A percentile compares a stretch with the other conserved stretches of the same genome.
These are phyloP conservation scores for Listrodromus nycthemerus DNA, from an alignment of 2,888 invertebrate species.

Conservation along the genomic window DNA sequence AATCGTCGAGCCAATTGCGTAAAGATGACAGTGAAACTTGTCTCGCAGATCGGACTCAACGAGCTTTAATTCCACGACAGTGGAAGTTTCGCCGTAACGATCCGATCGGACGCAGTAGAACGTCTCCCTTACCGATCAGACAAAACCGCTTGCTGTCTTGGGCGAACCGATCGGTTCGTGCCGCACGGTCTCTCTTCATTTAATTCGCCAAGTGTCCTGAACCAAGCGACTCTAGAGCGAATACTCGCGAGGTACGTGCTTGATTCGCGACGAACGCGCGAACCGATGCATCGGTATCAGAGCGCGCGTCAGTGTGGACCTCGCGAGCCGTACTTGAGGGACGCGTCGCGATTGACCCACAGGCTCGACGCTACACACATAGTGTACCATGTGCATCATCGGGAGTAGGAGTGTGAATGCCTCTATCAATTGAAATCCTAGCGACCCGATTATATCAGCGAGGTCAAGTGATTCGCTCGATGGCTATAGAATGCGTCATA, in stretches of 20 bases:
- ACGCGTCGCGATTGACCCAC: slow-evolving; percentile 20
- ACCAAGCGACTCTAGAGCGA: slow-evolving; percentile 9
- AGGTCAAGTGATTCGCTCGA: slow-evolving; percentile 53
- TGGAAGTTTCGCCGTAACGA: neutral
- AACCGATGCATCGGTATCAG: neutral
- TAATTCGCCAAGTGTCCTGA: neutral
- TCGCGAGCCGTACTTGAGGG: slow-evolving; percentile 2
- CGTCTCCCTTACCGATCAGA: slow-evolving; percentile 10
- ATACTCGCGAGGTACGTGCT: neutral
- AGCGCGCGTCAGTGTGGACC: neutral
- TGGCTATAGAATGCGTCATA: slow-evolving; percentile 25
- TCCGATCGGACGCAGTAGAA: neutral
- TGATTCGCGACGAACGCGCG: slow-evolving; percentile 16
- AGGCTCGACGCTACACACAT: slow-evolving; percentile 5
- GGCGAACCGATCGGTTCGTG: neutral
- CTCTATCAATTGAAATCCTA: slow-evolving; percentile 53
- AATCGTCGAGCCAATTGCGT: neutral
- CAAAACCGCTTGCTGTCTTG: neutral
- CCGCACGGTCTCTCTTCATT: neutral
- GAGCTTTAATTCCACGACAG: neutral
- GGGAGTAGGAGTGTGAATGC: slow-evolving; percentile 41
- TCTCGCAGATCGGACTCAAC: neutral
- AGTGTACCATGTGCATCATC: neutral
- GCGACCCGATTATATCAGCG: slow-evolving; percentile 43
- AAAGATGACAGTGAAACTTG: neutral